These are phyloP conservation scores for Sycophila sp. DNA, from an alignment of 1,140 invertebrate species.

Conservation along the genomic window DNA sequence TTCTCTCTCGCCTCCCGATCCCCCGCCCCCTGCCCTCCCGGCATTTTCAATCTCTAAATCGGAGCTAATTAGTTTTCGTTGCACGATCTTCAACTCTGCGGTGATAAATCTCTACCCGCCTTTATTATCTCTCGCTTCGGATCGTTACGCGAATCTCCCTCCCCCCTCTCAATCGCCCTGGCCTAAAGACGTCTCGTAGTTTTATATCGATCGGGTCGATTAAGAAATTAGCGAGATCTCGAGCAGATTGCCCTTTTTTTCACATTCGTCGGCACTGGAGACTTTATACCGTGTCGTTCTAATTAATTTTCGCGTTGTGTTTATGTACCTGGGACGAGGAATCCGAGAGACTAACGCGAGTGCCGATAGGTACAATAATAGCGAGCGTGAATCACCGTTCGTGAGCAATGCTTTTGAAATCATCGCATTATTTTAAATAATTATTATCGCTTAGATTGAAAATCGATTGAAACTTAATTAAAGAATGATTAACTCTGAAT, in stretches of 20 bases:
- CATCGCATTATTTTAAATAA: neutral
- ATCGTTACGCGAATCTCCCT: too few species aligned
- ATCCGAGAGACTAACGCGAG: neutral
- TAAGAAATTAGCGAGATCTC: too few species aligned
- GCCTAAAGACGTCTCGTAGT: too few species aligned
- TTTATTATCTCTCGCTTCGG: too few species aligned
- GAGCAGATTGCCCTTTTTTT: too few species aligned
- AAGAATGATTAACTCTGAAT: neutral
- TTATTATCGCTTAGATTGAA: neutral
- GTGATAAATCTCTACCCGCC: too few species aligned
- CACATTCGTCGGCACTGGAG: too few species aligned
- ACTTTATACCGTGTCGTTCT: neutral
- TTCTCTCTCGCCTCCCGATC: too few species aligned
- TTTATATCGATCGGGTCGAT: too few species aligned
- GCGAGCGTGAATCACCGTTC: neutral
- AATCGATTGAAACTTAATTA: neutral
- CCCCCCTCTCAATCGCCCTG: too few species aligned
- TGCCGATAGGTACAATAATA: neutral
- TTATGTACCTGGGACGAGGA: neutral
- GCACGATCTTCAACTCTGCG: too few species aligned
- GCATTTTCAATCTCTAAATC: neutral
- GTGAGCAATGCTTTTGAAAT: neutral
- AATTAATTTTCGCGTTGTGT: conserved; percentile 1
- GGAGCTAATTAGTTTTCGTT: too few species aligned
- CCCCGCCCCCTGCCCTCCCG: neutral